Evolutionary conservation across 2,113 vertebrate genomes (phyloP).

Genomic region (pig (Sus scrofa)): DNA sequence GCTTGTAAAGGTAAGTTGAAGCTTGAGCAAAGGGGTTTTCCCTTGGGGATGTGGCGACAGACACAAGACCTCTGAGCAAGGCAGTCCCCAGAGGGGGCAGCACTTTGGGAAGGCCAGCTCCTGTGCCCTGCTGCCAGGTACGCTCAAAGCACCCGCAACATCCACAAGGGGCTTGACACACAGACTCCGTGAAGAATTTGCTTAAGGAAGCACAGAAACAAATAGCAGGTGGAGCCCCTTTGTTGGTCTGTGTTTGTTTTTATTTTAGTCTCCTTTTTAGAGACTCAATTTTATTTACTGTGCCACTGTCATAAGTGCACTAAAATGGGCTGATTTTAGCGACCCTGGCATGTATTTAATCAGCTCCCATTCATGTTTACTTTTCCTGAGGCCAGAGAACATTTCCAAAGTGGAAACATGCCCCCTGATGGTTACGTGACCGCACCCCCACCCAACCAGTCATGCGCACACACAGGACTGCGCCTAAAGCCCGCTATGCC

Average conservation of each 20-base stretch:
- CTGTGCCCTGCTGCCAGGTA: neutral
- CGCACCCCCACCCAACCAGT: neutral
- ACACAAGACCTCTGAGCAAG: neutral
- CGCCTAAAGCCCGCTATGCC: neutral
- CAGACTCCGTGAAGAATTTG: neutral
- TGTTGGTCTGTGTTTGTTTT: neutral
- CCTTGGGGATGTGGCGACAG: neutral
- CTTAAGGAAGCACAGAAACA: neutral
- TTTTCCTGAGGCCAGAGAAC: neutral
- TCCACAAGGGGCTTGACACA: neutral
- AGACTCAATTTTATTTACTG: neutral
- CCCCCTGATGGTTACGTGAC: neutral
- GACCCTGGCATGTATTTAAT: neutral
- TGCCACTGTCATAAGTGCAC: neutral
- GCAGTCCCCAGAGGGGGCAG: neutral
- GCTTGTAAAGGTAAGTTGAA: neutral
- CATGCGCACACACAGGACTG: neutral
- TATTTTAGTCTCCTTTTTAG: neutral
- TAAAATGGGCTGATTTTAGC: neutral
- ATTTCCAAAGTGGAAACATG: neutral
- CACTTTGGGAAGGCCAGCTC: neutral
- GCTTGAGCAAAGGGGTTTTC: neutral
- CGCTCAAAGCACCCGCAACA: too few species aligned
- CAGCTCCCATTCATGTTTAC: neutral
- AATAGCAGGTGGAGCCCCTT: neutral